phyloP scores from a whole-genome alignment of 1,140 invertebrate genomes.

The Ceratina australensis region DNA sequence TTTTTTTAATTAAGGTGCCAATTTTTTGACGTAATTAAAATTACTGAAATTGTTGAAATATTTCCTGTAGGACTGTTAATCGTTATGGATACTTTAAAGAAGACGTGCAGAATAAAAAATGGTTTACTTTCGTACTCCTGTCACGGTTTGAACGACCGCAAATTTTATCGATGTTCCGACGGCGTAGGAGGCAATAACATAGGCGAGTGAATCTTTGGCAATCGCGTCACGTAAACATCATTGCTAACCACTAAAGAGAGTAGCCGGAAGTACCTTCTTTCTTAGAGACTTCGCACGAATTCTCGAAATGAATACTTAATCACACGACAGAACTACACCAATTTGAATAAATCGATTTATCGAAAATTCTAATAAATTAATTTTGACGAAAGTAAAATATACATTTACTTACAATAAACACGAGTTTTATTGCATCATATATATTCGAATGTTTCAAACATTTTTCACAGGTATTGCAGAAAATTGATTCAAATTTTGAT shows the following conservation, averaged over 20 bases:
- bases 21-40: too few species aligned
- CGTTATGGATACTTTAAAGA: not conserved
- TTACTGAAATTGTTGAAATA: not conserved
- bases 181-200: slow-evolving; percentile 20
- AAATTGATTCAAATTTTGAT: too few species aligned
- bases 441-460: too few species aligned
- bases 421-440: too few species aligned
- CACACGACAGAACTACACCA: too few species aligned
- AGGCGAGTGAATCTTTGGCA: slow-evolving; percentile 8
- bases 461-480: too few species aligned
- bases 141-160: not conserved
- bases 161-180: slow-evolving; percentile 37
- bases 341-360: too few species aligned
- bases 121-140: not conserved
- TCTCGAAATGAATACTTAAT: not conserved
- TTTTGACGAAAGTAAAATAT: too few species aligned
- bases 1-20: too few species aligned
- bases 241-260: slow-evolving; percentile 17
- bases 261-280: slow-evolving; percentile 40
- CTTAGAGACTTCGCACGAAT: not conserved
- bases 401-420: too few species aligned
- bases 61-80: not conserved
- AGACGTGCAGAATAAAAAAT: not conserved
- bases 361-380: too few species aligned
- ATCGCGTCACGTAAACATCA: slow-evolving; percentile 40